Evolutionary conservation across 1,140 invertebrate species (phyloP).

Genomic region (Neelides sp.): DNA sequence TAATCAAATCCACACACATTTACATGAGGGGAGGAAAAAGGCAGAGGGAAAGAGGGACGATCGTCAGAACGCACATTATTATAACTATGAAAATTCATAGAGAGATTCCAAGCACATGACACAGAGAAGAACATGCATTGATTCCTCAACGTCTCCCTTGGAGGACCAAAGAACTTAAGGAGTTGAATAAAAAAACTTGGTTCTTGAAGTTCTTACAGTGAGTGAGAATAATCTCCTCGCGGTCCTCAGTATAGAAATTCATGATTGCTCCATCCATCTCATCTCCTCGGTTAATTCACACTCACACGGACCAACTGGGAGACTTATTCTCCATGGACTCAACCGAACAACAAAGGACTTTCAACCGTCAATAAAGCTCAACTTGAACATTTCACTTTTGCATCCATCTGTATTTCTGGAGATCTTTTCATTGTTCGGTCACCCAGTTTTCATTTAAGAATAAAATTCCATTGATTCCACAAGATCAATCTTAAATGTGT

Average conservation of each 20-base stretch:
- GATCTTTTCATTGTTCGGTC: too few species aligned
- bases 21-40: neutral
- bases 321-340: too few species aligned
- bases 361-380: too few species aligned
- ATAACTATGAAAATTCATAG: neutral
- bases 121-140: neutral
- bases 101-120: neutral
- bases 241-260: slow-evolving; percentile 19
- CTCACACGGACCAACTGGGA: neutral
- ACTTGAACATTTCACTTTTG: too few species aligned
- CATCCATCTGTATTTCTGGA: too few species aligned
- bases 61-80: neutral
- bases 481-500: too few species aligned
- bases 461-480: too few species aligned
- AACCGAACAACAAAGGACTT: too few species aligned
- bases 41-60: neutral
- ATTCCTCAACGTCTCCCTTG: neutral
- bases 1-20: too few species aligned
- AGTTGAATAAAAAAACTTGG: too few species aligned
- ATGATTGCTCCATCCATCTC: slow-evolving; percentile 7
- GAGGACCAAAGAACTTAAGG: too few species aligned
- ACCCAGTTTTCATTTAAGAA: too few species aligned
- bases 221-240: slow-evolving; percentile 19
- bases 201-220: slow-evolving; percentile 20
- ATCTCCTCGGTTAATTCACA: neutral